Conservation (phyloP, 2,113 vertebrate species). For the Tenebrosternarchus preto region DNA sequence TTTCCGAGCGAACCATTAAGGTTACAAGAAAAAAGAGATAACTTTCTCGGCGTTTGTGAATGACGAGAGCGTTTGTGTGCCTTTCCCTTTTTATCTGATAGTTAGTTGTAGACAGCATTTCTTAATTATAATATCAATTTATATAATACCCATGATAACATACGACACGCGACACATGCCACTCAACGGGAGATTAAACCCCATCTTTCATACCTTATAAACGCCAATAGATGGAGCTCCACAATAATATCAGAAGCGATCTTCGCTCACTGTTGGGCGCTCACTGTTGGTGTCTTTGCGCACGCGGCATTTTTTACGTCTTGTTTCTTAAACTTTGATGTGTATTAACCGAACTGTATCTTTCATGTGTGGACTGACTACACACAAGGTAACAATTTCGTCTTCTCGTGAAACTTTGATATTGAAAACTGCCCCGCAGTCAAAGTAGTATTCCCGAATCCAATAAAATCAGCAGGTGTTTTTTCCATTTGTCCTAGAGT, state of each 20-base stretch:
- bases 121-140: not conserved
- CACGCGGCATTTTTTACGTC: too few species aligned
- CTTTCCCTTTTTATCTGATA: not conserved
- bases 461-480: too few species aligned
- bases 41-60: not conserved
- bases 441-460: too few species aligned
- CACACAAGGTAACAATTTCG: too few species aligned
- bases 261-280: not conserved
- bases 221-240: slow-evolving; percentile 31
- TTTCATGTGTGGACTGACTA: too few species aligned
- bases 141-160: too few species aligned
- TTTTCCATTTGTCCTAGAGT: too few species aligned
- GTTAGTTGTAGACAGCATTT: not conserved
- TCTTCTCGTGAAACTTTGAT: too few species aligned
- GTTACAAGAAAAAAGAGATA: too few species aligned
- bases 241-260: not conserved
- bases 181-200: not conserved
- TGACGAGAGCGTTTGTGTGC: not conserved
- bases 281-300: not conserved
- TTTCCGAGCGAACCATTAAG: not conserved
- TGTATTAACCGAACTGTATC: too few species aligned
- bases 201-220: not conserved
- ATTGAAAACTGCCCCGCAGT: too few species aligned
- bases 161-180: not conserved
- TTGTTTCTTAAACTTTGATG: too few species aligned